These are phyloP conservation scores for Pyxicephalus adspersus DNA, from an alignment of 2,113 vertebrate species.

Conservation along the genomic window DNA sequence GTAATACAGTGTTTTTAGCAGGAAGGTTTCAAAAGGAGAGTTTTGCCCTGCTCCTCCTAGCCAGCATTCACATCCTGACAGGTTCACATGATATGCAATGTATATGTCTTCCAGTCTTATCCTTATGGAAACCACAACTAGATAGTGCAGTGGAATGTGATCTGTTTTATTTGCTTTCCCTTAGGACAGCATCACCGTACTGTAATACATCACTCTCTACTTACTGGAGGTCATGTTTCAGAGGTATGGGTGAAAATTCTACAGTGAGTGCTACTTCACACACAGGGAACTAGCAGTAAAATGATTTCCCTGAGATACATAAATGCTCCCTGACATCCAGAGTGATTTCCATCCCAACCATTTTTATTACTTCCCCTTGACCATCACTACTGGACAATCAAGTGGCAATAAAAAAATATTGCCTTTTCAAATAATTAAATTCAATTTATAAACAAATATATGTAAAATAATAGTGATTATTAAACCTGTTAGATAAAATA, in stretches of 20 bases:
- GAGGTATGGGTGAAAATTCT: conserved; percentile 54
- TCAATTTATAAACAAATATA: too few relatives aligned
- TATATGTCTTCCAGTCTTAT: conserved; percentile 19
- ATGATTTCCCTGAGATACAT: too few relatives aligned
- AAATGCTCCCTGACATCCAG: too few relatives aligned
- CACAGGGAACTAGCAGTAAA: too few relatives aligned
- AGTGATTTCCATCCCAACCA: too few relatives aligned
- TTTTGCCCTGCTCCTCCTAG: conserved; percentile 32
- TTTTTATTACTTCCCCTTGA: too few relatives aligned
- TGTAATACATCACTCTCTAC: conserved; percentile 41
- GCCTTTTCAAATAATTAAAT: too few relatives aligned
- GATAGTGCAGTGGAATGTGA: conserved; percentile 58
- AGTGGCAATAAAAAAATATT: too few relatives aligned
- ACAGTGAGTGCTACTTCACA: background rate
- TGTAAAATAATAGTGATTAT: too few relatives aligned
- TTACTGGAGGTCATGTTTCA: conserved; percentile 54
- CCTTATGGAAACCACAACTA: conserved; percentile 57
- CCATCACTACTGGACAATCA: too few relatives aligned
- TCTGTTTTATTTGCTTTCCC: conserved; percentile 59
- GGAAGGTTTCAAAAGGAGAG: conserved; percentile 43
- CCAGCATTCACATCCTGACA: conserved; percentile 44
- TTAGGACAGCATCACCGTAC: conserved; percentile 42
- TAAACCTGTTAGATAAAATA: too few relatives aligned
- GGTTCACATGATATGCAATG: conserved; percentile 44
- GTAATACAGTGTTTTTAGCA: conserved; percentile 45